Conservation (phyloP, 2,888 invertebrate genomes). For the Sarcophaga rosellei region DNA sequence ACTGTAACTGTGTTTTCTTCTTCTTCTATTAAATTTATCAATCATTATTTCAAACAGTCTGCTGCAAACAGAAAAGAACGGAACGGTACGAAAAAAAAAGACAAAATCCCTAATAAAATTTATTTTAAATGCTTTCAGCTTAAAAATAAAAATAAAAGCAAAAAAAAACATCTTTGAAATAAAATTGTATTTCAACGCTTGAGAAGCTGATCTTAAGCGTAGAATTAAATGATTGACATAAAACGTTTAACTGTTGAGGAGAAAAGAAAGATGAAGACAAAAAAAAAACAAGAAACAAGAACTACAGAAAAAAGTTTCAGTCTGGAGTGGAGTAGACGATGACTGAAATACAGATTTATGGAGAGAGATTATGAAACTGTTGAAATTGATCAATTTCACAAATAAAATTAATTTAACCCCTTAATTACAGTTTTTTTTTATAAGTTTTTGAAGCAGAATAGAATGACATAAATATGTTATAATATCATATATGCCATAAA, state of each 20-base stretch:
- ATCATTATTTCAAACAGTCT: conserved; percentile 48
- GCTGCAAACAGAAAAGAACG: neutral
- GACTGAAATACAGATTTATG: conserved; percentile 45
- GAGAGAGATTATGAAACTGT: conserved; percentile 72
- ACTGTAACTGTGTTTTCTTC: conserved; percentile 50
- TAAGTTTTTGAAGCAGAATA: no score
- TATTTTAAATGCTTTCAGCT: conserved; percentile 62
- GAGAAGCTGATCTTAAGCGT: conserved; percentile 24
- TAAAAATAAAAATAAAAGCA: conserved; percentile 28
- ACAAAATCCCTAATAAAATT: conserved; percentile 63
- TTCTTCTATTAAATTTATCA: conserved; percentile 57
- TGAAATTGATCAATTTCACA: conserved; percentile 80
- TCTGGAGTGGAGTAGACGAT: conserved; percentile 41
- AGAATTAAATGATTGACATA: conserved; percentile 62
- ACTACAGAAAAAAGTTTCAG: neutral
- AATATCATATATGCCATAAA: no score
- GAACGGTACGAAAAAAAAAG: no score
- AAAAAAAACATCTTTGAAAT: neutral
- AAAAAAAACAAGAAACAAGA: neutral
- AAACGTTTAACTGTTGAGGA: conserved; percentile 52
- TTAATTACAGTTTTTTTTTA: neutral
- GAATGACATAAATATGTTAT: no score
- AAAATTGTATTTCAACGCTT: conserved; percentile 3
- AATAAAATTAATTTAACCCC: conserved; percentile 47
- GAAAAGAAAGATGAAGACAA: conserved; percentile 23